Evolutionary conservation across 2,888 invertebrate species (phyloP), one percentile per base, ranked within the genome.

Genomic region (Cryptocheilus praepositus): DNA sequence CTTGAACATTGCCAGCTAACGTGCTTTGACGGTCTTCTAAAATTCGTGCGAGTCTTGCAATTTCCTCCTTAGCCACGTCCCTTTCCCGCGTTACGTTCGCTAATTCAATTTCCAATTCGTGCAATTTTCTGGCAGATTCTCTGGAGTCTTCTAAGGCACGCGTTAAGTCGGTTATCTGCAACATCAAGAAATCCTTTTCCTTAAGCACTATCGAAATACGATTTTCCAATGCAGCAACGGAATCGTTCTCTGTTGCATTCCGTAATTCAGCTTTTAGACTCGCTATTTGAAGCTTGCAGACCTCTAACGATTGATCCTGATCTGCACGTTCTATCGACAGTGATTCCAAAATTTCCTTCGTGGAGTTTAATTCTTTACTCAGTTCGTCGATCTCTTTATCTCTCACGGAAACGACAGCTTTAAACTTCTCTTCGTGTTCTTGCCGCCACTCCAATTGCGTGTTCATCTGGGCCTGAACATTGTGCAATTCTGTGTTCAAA

Each of bases 1-100:
- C 8, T 49, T 49, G 4, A 15, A 45, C 16, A 4, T 45, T 45
- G 3, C 4, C 45, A 4, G 45, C 45, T 5, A 25, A 25, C 25
- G 5, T 25, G 25, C 64, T 65, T 16, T 54, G 49, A 13, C n/a
- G 25, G 69, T 94, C 94, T 68, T 91, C 91, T 13, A 94, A 83
- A 77, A 91, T 92, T 70, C 92, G 92, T 79, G 95, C 95, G 52
- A 95, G 88, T 59, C 90, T 89, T 64, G 90, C 89, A 22, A 95
- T 89, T 83, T 94, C 94, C 21, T 89, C 89, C 76, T 92, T 92
- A 5, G 96, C 87, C 88, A 95, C 95, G 77, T 95, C 95, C 84
- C 75, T 81, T 45, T 81, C 80, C 0, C 45, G 68, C 1, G 64
- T 36, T 0, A 66, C 67, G 25, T 64, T 69, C 19, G 80, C 78